Percentiles rank a stretch among this genome's conserved stretches.
Evolutionary conservation across 2,888 invertebrate species (phyloP).

Genomic region (Cepaea hortensis): DNA sequence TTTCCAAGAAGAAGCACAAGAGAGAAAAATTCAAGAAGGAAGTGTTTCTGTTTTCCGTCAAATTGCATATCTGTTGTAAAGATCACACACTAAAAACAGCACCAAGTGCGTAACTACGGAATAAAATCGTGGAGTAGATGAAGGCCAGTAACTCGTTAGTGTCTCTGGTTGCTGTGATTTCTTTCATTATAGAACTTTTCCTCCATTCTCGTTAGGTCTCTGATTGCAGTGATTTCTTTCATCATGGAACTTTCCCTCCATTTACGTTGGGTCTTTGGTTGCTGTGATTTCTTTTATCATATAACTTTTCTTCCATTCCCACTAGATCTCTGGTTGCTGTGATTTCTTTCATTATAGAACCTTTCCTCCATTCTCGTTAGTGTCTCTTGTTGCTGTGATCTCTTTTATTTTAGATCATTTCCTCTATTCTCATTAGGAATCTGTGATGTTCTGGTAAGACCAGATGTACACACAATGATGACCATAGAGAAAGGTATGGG

Average conservation of each 20-base stretch:
- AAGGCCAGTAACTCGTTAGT: background rate
- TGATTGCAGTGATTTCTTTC: background rate
- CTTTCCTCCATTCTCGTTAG: background rate
- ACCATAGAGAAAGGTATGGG: background rate
- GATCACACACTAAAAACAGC: background rate
- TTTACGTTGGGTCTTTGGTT: background rate
- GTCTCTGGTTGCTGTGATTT: too few relatives aligned
- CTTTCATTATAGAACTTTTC: too few relatives aligned
- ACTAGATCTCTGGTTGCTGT: too few relatives aligned
- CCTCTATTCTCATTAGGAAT: background rate
- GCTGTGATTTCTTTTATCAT: too few relatives aligned
- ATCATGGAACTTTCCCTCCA: background rate
- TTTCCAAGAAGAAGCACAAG: conserved; percentile 5
- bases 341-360: too few relatives aligned
- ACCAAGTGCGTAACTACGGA: conserved; percentile 5
- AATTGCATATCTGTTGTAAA: background rate
- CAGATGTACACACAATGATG: background rate
- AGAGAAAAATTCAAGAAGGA: background rate
- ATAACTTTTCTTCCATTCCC: too few relatives aligned
- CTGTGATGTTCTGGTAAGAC: background rate
- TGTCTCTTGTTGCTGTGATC: background rate
- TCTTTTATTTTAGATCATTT: too few relatives aligned
- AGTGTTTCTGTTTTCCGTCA: background rate
- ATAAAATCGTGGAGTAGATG: background rate
- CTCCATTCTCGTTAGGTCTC: background rate